Evolutionary conservation across 2,888 invertebrate species (phyloP), one percentile per base, ranked within the genome.

Genomic region (Amphipyra berbera): DNA sequence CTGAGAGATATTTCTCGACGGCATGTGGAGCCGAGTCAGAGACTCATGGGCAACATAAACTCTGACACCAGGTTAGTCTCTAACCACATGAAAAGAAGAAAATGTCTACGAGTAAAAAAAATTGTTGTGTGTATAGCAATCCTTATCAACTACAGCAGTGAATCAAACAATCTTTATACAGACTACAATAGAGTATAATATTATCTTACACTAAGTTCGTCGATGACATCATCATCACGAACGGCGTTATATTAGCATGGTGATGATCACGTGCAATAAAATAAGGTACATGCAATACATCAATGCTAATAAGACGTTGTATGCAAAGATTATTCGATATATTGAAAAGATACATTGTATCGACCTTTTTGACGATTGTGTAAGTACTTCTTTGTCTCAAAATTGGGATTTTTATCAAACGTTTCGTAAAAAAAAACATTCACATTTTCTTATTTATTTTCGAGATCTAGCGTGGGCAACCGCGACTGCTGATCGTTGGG

Each of bases 91-190:
- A n/a, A n/a, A n/a, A n/a, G n/a, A n/a, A n/a, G n/a, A n/a, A n/a
- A n/a, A n/a, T n/a, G n/a, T n/a, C 21, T 21, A 21, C 21, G 21
- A 21, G 2, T 21, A 21, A 30, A 0, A 30, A 30, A 30, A 30
- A 30, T 40, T 8, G 45, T n/a, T 30, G 9, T 9, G 47, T 45
- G 7, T 27, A 21, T 10, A 40, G 0, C 53, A 14, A 49, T 15
- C 73, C 73, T 59, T 47, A 62, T 14, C 0, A 62, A 30, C n/a
- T 0, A 35, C 9, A 15, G 56, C 46, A 27, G 58, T 70, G 42
- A 53, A 78, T 64, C 60, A 79, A 79, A 72, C 45, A 55, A 67
- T 72, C 76, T 76, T 56, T 69, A 67, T 69, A 69, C 46, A 76
- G 76, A 72, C 13, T 57, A 77, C 77, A 79, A 79, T 77, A 44